Conservation (phyloP, 2,113 vertebrate species). For the Typhlomys cinereus region DNA sequence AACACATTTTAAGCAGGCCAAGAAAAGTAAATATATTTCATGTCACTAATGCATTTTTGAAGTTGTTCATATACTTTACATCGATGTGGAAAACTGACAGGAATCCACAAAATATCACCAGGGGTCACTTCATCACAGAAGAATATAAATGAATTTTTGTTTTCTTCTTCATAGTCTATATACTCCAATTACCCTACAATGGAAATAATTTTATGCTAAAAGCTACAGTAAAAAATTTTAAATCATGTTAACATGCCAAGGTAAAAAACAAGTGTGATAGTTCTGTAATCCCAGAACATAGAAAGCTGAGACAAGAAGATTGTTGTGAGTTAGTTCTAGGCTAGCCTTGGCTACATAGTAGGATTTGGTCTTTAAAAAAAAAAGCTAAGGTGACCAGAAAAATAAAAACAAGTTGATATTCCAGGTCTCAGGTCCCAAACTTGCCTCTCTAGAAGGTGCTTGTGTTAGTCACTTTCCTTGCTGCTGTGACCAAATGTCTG, state of each 20-base stretch:
- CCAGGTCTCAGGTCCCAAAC: no score
- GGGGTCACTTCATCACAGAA: not conserved
- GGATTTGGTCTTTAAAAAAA: not conserved
- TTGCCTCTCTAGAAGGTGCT: no score
- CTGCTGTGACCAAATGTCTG: no score
- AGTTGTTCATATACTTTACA: conserved; percentile 18
- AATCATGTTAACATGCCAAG: not conserved
- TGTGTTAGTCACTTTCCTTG: no score
- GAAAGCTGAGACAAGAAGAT: not conserved
- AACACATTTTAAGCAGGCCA: not conserved
- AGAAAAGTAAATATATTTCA: not conserved
- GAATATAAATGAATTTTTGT: conserved; percentile 32
- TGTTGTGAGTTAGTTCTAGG: not conserved
- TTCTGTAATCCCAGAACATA: not conserved
- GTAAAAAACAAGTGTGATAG: not conserved
- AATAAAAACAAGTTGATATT: no score
- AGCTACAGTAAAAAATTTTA: conserved; percentile 28
- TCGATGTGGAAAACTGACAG: conserved; percentile 8
- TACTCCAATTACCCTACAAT: not conserved
- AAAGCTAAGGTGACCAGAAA: no score
- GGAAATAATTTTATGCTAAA: conserved; percentile 26
- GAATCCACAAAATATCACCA: conserved; percentile 12
- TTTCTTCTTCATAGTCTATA: not conserved
- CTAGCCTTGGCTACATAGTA: not conserved
- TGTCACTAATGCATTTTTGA: conserved; percentile 39